These are phyloP conservation scores for Beris chalybata DNA, from an alignment of 2,888 invertebrate species.

Conservation along the genomic window DNA sequence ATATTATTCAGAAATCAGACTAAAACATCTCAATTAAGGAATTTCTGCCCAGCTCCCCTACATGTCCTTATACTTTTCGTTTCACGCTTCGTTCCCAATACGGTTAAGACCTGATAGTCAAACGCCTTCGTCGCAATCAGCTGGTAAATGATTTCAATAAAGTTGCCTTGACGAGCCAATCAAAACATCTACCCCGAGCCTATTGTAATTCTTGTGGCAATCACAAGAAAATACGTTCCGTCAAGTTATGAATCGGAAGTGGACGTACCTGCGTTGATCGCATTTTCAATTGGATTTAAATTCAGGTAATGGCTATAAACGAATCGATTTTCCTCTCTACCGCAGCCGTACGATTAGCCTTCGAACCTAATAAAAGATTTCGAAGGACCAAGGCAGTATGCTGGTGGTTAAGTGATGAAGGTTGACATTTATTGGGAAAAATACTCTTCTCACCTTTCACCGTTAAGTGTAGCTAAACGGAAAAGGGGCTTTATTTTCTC, in stretches of 20 bases:
- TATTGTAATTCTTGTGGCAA: too few species aligned
- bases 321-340: constrained; percentile 12
- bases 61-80: too few species aligned
- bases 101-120: too few species aligned
- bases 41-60: too few species aligned
- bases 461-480: constrained; percentile 14
- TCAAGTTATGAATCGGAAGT: constrained; percentile 14
- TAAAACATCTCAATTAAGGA: too few species aligned
- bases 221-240: neutral
- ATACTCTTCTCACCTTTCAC: constrained; percentile 31
- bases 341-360: constrained; percentile 14
- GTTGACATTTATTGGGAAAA: constrained; percentile 32
- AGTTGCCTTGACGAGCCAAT: too few species aligned
- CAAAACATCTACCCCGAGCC: too few species aligned
- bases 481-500: neutral
- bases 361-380: constrained; percentile 23
- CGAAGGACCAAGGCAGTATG: neutral
- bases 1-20: too few species aligned
- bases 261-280: neutral
- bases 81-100: too few species aligned
- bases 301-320: neutral
- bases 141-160: too few species aligned
- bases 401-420: constrained; percentile 23
- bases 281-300: constrained; percentile 17
- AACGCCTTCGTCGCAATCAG: too few species aligned